Conservation (phyloP, 2,888 invertebrate species). For the Furcula furcula region DNA sequence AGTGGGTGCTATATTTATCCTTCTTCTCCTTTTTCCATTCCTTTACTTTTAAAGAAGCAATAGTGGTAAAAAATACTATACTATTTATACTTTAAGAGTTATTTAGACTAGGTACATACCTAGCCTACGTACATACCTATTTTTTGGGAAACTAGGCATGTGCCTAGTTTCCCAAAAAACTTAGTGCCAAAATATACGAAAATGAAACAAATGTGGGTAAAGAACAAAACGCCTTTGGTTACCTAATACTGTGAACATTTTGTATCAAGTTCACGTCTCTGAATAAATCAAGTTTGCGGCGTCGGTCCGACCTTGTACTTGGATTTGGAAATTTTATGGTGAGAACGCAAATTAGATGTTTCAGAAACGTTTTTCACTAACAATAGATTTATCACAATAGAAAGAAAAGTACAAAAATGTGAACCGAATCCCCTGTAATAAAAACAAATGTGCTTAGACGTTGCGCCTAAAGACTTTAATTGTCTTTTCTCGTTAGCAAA, state of each 20-base stretch:
- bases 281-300: constrained; percentile 27
- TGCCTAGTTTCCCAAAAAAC: background rate
- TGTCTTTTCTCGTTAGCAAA: background rate
- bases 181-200: background rate
- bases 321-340: constrained; percentile 10
- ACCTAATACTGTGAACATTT: constrained; percentile 1
- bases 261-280: constrained; percentile 28
- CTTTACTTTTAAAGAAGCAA: too few species aligned
- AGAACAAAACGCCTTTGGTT: background rate
- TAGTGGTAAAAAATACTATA: too few species aligned
- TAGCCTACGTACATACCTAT: too few species aligned
- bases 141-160: background rate
- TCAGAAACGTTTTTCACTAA: background rate
- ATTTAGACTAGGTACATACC: too few species aligned
- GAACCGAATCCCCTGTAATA: background rate
- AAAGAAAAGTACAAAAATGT: background rate
- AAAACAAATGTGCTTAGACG: background rate
- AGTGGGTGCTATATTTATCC: too few species aligned
- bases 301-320: constrained; percentile 14
- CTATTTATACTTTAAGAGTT: too few species aligned
- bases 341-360: constrained; percentile 1
- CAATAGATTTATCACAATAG: background rate
- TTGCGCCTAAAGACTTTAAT: background rate
- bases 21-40: too few species aligned
- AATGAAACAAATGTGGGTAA: background rate